phyloP scores from a whole-genome alignment of 2,113 vertebrate genomes.

The Ochotona curzoniae region DNA sequence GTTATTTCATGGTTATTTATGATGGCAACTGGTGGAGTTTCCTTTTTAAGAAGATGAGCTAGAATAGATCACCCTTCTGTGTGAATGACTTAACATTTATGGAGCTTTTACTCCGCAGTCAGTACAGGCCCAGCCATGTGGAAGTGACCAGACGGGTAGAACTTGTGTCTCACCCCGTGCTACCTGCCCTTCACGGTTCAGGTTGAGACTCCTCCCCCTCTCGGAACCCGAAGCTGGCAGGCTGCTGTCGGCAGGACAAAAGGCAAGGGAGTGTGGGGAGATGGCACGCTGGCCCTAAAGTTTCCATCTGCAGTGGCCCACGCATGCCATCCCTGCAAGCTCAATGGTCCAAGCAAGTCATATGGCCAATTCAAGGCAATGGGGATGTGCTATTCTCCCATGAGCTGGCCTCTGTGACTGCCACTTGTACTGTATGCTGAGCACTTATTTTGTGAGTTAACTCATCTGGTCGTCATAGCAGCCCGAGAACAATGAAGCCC shows the following conservation, averaged over 20 bases:
- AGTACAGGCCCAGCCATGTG: not conserved
- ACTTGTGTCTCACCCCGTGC: not conserved
- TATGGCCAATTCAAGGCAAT: not conserved
- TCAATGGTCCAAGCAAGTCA: not conserved
- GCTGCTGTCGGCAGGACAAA: no score
- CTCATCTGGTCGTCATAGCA: not conserved
- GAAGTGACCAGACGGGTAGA: not conserved
- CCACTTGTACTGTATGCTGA: not conserved
- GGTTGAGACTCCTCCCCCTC: not conserved
- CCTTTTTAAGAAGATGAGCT: not conserved
- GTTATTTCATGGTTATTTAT: not conserved
- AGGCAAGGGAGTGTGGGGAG: not conserved
- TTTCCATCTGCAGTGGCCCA: no score
- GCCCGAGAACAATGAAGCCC: not conserved
- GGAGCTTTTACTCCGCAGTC: not conserved
- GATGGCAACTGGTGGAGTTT: not conserved
- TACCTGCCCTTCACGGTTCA: accelerated
- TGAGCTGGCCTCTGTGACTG: not conserved
- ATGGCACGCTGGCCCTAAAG: not conserved
- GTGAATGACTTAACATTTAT: not conserved
- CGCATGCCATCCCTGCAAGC: not conserved
- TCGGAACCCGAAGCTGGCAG: not conserved
- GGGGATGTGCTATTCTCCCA: accelerated
- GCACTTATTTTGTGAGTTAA: no score
- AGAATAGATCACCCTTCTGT: not conserved